Conservation (phyloP, 2,113 vertebrate genomes). For the Entelurus aequoreus region DNA sequence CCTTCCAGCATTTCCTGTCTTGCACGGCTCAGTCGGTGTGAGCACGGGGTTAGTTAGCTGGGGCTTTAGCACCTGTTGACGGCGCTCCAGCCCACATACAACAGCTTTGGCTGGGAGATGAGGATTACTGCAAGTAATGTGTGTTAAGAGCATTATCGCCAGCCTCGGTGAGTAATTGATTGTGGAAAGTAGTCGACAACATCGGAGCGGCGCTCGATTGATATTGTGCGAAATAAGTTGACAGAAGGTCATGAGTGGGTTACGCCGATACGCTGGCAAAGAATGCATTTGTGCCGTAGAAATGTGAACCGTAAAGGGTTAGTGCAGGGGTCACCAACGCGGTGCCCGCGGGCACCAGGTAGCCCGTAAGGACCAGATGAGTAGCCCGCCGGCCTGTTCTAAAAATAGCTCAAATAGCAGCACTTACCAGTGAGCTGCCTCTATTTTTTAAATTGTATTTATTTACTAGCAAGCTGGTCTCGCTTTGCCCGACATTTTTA, state of each 20-base stretch:
- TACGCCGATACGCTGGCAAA: neutral
- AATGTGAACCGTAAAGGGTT: neutral
- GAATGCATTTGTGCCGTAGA: no score
- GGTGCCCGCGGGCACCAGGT: no score
- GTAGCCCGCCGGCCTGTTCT: no score
- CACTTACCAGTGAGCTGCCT: no score
- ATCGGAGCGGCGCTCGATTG: slow-evolving; percentile 8
- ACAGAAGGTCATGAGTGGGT: neutral
- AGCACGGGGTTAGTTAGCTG: slow-evolving; percentile 41
- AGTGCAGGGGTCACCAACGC: no score
- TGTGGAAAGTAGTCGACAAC: slow-evolving; percentile 47
- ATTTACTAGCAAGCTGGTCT: no score
- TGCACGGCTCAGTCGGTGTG: slow-evolving; percentile 51
- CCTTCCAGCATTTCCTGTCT: slow-evolving; percentile 63
- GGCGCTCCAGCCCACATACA: slow-evolving; percentile 44
- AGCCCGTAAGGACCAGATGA: no score
- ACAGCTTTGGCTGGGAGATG: slow-evolving; percentile 45
- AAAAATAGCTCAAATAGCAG: no score
- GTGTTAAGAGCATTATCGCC: slow-evolving; percentile 61
- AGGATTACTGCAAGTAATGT: slow-evolving; percentile 61
- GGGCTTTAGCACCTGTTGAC: slow-evolving; percentile 68
- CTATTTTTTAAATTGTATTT: no score
- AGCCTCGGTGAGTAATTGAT: slow-evolving; percentile 40
- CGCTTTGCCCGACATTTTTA: no score
- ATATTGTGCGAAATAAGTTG: slow-evolving; percentile 15